Percentiles rank a stretch among this genome's conserved stretches.
Conservation (phyloP, 2,113 vertebrate species). For the Ellobius talpinus region DNA sequence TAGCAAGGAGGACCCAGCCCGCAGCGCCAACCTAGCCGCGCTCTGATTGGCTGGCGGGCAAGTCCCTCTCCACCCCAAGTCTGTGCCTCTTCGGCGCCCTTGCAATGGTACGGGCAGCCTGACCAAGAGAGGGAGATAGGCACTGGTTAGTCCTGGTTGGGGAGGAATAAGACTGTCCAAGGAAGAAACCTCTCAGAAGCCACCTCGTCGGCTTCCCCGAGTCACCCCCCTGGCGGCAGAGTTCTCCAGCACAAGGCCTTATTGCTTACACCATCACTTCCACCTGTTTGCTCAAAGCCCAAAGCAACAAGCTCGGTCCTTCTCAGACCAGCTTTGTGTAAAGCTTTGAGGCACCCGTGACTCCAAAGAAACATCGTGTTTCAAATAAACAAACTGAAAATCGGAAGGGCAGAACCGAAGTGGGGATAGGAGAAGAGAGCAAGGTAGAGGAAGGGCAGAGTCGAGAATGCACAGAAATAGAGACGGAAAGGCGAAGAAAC, state of each 20-base stretch:
- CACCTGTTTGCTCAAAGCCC: conserved; percentile 71
- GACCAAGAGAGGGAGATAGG: background rate
- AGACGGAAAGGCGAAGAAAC: background rate
- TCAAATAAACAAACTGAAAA: background rate
- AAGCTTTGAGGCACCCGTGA: background rate
- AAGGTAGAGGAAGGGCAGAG: background rate
- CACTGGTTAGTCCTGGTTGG: background rate
- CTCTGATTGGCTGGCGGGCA: conserved; percentile 67
- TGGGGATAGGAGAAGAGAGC: background rate
- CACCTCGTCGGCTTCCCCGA: background rate
- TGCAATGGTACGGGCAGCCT: background rate
- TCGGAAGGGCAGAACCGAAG: too few relatives aligned
- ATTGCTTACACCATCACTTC: background rate
- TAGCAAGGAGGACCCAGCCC: background rate
- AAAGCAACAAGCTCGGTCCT: background rate
- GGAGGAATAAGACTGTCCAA: background rate
- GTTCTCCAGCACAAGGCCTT: background rate
- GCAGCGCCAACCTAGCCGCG: conserved; percentile 1
- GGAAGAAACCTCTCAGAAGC: background rate
- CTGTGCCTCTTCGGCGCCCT: background rate
- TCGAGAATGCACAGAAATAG: background rate
- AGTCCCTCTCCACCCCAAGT: background rate
- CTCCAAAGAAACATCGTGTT: background rate
- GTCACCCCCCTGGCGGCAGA: background rate
- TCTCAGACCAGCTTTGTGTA: background rate